A percentile compares a stretch with the other conserved stretches of the same genome.
Conservation (phyloP, 64 coral and sea anemone species). For the Cladopsammia gracilis region DNA sequence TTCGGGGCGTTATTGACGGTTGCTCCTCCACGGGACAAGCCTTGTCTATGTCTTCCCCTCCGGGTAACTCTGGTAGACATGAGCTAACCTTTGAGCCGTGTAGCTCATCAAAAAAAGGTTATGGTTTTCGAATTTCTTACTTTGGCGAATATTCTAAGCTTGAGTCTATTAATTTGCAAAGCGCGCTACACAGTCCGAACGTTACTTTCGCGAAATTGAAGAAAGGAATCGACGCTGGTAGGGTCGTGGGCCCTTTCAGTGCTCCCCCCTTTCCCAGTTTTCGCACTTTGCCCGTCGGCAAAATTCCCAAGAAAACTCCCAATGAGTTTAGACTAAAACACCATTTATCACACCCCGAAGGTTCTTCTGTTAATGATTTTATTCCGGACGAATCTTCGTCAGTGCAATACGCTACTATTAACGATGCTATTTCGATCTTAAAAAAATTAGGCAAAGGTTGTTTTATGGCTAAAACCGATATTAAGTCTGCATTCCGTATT, state of each 20-base stretch:
- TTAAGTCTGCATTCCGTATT: neutral
- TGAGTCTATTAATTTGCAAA: conserved; percentile 14
- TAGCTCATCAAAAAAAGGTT: neutral
- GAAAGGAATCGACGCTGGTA: neutral
- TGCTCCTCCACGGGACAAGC: neutral
- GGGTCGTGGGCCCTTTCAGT: conserved; percentile 19
- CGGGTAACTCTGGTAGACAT: neutral
- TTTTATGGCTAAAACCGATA: neutral
- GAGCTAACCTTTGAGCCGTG: neutral
- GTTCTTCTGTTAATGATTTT: neutral
- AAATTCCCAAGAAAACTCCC: conserved; percentile 48
- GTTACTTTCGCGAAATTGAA: neutral
- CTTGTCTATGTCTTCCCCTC: neutral
- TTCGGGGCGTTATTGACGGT: neutral
- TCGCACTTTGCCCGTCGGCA: conserved; percentile 48
- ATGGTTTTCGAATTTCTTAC: conserved; percentile 26
- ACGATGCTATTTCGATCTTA: no score
- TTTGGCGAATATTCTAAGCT: neutral
- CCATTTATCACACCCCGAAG: conserved; percentile 20
- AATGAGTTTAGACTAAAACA: conserved; percentile 34
- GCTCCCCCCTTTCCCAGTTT: conserved; percentile 34
- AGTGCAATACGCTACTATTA: no score
- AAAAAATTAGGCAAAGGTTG: neutral
- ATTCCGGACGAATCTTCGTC: no score
- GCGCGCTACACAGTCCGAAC: neutral